Evolutionary conservation across 2,113 vertebrate species (phyloP), one percentile per base, ranked within the genome.

Genomic region (Mobula birostris): DNA sequence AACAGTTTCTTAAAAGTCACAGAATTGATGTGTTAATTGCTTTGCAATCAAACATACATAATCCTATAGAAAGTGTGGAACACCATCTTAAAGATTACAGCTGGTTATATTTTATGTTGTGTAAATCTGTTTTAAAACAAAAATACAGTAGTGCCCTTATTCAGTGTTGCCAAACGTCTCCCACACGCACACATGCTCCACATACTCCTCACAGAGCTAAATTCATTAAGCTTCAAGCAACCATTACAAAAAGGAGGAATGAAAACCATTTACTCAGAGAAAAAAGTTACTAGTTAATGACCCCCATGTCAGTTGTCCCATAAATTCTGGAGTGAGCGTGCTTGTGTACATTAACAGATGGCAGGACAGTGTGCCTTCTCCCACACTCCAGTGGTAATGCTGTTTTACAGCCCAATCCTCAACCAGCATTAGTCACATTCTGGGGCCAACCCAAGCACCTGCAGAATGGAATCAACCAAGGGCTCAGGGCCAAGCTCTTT

Each of bases 111-210:
- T 90, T 92, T 93, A 92, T 92, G 91, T 93, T 93, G 91, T 74
- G 91, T 93, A 93, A 93, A 93, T 93, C 91, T 93, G 91, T 93
- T 93, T 93, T 93, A 93, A 93, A 93, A 93, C 91, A 93, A 93
- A 93, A 93, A 93, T 93, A 93, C 91, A 93, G 91, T 93, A 93
- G 91, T 93, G 91, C 91, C 91, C 91, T 93, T 93, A 93, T 93
- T 93, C 91, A 93, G 91, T 93, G 91, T 93, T 93, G 91, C 70
- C 91, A 93, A 93, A 93, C 70, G 74, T 93, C 91, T 93, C 91
- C 29, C 70, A 93, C 91, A 93, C 91, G 70, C 91, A 93, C 91
- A 93, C 91, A 93, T 93, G 91, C 91, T 93, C 70, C 91, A 93
- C 91, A 76, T 93, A 93, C 68, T 93, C 91, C 91, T 76, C 91